These are phyloP conservation scores for Erebia aethiops DNA, from an alignment of 2,888 invertebrate species.

Conservation along the genomic window DNA sequence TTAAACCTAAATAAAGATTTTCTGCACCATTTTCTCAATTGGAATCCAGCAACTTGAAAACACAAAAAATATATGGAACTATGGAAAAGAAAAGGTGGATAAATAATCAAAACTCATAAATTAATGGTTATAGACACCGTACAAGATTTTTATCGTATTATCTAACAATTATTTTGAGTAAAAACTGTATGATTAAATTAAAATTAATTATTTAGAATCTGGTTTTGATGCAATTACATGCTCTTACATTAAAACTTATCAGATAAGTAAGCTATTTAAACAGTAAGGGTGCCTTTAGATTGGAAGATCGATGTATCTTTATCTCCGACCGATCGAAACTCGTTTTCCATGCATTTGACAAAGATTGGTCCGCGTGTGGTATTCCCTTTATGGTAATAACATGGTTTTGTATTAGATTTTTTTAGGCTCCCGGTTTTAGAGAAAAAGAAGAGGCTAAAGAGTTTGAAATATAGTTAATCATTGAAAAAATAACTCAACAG, in stretches of 20 bases:
- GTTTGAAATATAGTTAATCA: not conserved
- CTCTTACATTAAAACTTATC: constrained; percentile 23
- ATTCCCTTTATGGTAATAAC: constrained; percentile 27
- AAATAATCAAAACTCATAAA: not conserved
- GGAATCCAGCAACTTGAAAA: no score
- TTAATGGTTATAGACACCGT: not conserved
- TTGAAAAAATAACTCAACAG: no score
- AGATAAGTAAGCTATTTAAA: constrained; percentile 26
- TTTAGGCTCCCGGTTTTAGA: constrained; percentile 15
- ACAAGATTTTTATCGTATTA: not conserved
- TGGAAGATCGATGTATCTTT: constrained; percentile 40
- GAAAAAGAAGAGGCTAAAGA: no score
- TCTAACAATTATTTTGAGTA: constrained; percentile 3
- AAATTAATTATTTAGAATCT: constrained; percentile 23
- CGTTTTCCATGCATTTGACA: constrained; percentile 38
- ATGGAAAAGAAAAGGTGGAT: not conserved
- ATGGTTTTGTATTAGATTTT: constrained; percentile 23
- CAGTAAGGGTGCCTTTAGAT: constrained; percentile 38
- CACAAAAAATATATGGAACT: not conserved
- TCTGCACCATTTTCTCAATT: no score
- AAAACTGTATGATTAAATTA: constrained; percentile 13
- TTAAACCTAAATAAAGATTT: no score
- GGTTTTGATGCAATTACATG: constrained; percentile 34
- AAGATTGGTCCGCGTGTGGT: constrained; percentile 38
- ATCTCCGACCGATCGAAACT: constrained; percentile 40